Base-by-base conservation (phyloP, 92 coral and sea anemone species). In the Porites cylindrica region DNA sequence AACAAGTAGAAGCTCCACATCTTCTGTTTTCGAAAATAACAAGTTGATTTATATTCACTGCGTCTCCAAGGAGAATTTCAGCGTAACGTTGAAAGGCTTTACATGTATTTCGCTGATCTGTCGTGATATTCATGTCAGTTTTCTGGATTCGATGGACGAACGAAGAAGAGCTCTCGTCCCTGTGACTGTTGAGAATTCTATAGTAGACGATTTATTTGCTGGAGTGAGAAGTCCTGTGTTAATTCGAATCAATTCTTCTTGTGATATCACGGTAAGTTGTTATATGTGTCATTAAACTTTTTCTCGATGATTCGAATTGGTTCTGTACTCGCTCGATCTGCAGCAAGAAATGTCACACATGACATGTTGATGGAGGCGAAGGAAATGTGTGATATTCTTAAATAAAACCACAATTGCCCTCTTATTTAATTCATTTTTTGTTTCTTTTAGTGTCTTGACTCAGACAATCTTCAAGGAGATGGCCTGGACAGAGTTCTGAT, bases 141-240 rank as follows among this genome's bases (percentile, higher is more conserved):
- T 26, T 10, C 51, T 75, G 18, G 75, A 84, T 24, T 75, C 61
- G 61, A 74, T 84, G 72, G 13, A 63, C 6, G 65, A 75, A 75
- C 76, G 88, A 84, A 51, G 75, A 19, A 17, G 64, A 52, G 73
- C 74, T 53, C 26, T 83, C 51, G 61, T 72, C 47, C 87, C 86
- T 3, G 65, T 52, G 38, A 4, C 14, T 26, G 66, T 83, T 1
- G 88, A 84, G 32, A 79, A 66, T 24, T 14, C 59, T 7, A 14
- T 19, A 23, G 20, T 72, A 13, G 88, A 73, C 70, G 72, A 20
- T 4, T n/a, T 83, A 83, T 83, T 83, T 72, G 17, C 74, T 7
- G 76, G 69, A 11, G 79, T 23, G 14, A 70, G 70, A 29, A 83
- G 80, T 47, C 80, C 72, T 7, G 88, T 78, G 26, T 60, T 71